A percentile compares a stretch with the other conserved stretches of the same genome.
Evolutionary conservation across 2,888 invertebrate genomes (phyloP).

Genomic region (Lomographa bimaculata): DNA sequence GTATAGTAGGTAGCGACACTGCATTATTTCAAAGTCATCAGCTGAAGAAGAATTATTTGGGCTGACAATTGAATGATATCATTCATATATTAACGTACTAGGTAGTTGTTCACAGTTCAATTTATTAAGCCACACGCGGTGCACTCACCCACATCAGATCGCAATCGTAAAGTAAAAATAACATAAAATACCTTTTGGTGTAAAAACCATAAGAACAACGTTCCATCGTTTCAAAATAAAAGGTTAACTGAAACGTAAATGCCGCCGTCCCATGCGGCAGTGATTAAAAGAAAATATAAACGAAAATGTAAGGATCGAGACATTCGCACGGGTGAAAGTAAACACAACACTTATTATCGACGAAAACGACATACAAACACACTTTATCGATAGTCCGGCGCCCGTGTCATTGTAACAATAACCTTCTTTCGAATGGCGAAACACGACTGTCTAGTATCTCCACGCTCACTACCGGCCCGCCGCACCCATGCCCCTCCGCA

Average conservation of each 20-base stretch:
- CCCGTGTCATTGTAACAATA: conserved; percentile 78
- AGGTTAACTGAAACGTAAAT: conserved; percentile 81
- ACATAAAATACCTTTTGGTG: conserved; percentile 90
- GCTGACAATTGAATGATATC: conserved; percentile 1
- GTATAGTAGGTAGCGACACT: no score
- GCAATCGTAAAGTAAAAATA: conserved; percentile 79
- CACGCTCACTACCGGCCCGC: conserved; percentile 58
- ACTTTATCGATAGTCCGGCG: conserved; percentile 81
- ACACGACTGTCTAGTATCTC: conserved; percentile 62
- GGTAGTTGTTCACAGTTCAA: conserved; percentile 33
- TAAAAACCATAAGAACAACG: conserved; percentile 91
- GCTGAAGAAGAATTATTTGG: conserved; percentile 10
- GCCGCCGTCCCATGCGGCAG: conserved; percentile 80
- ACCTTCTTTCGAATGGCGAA: conserved; percentile 79
- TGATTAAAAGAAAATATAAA: conserved; percentile 77
- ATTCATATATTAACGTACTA: neutral
- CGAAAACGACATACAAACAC: conserved; percentile 84
- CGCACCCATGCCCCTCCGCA: conserved; percentile 68
- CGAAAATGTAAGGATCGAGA: conserved; percentile 78
- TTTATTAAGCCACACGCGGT: conserved; percentile 67
- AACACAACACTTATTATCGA: conserved; percentile 83
- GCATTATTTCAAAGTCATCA: no score
- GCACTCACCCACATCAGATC: conserved; percentile 69
- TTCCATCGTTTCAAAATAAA: conserved; percentile 88
- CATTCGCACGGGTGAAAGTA: conserved; percentile 83